Conservation (phyloP, 2,113 vertebrate genomes). For the Antigone vipio region DNA sequence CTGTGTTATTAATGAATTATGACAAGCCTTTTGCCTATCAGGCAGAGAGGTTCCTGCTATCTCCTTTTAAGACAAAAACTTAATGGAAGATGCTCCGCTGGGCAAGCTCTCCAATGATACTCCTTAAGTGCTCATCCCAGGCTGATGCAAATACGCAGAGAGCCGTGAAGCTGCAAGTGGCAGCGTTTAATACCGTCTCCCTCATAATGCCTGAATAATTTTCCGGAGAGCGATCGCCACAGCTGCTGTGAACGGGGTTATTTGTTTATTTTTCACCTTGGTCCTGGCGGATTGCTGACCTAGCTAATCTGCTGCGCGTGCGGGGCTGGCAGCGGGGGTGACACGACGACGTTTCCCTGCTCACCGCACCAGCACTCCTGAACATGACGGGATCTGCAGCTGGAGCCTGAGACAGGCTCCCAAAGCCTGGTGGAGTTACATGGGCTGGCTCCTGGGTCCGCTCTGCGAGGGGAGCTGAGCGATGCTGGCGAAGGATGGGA, state of each 20-base stretch:
- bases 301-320: conserved; percentile 35
- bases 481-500: not conserved
- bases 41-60: conserved; percentile 68
- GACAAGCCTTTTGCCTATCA: conserved; percentile 76
- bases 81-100: conserved; percentile 78
- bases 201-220: conserved; percentile 76
- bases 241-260: conserved; percentile 41
- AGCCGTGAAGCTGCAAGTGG: conserved; percentile 75
- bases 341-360: not conserved
- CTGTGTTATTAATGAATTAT: conserved; percentile 78
- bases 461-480: not conserved
- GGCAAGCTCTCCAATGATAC: conserved; percentile 59
- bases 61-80: conserved; percentile 73
- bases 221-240: conserved; percentile 64
- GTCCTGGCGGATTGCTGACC: conserved; percentile 71
- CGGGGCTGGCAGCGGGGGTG: not conserved
- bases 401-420: not conserved
- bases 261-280: conserved; percentile 79
- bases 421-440: not conserved
- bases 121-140: conserved; percentile 72
- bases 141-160: conserved; percentile 59
- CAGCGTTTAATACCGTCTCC: conserved; percentile 66
- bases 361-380: not conserved
- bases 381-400: not conserved
- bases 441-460: not conserved